Conservation (phyloP, 2,888 invertebrate species). For the Lithophane leautieri region DNA sequence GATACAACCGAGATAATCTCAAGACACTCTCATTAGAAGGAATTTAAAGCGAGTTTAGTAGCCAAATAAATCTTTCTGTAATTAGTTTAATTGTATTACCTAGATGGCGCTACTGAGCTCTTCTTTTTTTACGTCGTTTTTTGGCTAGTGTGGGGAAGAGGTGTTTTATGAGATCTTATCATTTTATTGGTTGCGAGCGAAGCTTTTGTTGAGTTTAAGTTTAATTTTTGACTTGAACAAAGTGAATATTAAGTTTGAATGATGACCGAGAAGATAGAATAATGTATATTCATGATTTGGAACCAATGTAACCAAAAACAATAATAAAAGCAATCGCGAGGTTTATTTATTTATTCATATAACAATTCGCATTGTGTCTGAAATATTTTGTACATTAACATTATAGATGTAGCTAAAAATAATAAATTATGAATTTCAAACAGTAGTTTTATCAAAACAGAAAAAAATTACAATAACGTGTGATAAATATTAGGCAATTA, state of each 20-base stretch:
- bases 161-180: constrained; percentile 31
- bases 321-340: not conserved
- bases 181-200: not conserved
- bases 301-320: not conserved
- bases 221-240: not conserved
- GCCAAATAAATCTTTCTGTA: constrained; percentile 62
- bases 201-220: not conserved
- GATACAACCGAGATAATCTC: constrained; percentile 60
- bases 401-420: too few relatives aligned
- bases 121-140: constrained; percentile 27
- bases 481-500: too few relatives aligned
- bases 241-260: not conserved
- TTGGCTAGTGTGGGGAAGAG: not conserved
- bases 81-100: constrained; percentile 62
- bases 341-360: too few relatives aligned
- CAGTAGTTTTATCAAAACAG: too few relatives aligned
- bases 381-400: too few relatives aligned
- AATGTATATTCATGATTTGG: not conserved
- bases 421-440: too few relatives aligned
- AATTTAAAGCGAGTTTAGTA: constrained; percentile 63
- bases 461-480: too few relatives aligned
- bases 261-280: not conserved
- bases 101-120: constrained; percentile 49
- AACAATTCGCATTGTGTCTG: too few relatives aligned
- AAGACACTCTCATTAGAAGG: constrained; percentile 58